Percentiles rank a stretch among this genome's conserved stretches.
phyloP scores from a whole-genome alignment of 2,888 invertebrate genomes.

The Automeris io region DNA sequence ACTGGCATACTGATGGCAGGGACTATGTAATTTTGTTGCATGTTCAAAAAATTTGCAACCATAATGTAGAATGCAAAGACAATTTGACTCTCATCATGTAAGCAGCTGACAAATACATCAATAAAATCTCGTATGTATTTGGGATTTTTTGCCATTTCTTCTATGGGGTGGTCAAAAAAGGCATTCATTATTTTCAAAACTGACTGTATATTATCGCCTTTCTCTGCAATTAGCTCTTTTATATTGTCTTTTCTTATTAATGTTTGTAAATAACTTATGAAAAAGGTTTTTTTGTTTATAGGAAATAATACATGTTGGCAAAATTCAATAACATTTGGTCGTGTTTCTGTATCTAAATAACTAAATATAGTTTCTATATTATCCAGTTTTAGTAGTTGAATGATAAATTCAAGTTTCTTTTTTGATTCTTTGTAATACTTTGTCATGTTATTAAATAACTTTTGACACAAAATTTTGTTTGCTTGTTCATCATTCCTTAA shows the following conservation, averaged over 20 bases:
- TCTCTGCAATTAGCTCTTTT: constrained; percentile 52
- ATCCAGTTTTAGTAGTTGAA: constrained; percentile 47
- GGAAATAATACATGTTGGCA: constrained; percentile 57
- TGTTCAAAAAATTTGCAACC: constrained; percentile 41
- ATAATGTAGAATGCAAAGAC: constrained; percentile 64
- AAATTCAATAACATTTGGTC: constrained; percentile 34
- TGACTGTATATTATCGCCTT: constrained; percentile 62
- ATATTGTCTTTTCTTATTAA: constrained; percentile 56
- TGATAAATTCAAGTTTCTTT: constrained; percentile 57
- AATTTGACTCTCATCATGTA: constrained; percentile 50
- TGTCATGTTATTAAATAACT: constrained; percentile 38
- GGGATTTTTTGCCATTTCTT: constrained; percentile 32
- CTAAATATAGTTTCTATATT: constrained; percentile 54
- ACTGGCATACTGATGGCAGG: constrained; percentile 46
- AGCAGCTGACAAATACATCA: constrained; percentile 54
- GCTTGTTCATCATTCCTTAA: constrained; percentile 27
- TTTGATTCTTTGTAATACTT: constrained; percentile 58
- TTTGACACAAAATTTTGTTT: constrained; percentile 25
- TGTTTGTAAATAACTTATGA: constrained; percentile 50
- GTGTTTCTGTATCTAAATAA: constrained; percentile 43
- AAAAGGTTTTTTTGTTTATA: constrained; percentile 47
- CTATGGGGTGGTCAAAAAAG: constrained; percentile 52
- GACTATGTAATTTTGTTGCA: constrained; percentile 53
- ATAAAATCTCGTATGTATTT: constrained; percentile 54
- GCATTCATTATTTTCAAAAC: constrained; percentile 61